Base-by-base conservation (phyloP, 2,797 vertebrate genomes). In the Brotula barbata region DNA sequence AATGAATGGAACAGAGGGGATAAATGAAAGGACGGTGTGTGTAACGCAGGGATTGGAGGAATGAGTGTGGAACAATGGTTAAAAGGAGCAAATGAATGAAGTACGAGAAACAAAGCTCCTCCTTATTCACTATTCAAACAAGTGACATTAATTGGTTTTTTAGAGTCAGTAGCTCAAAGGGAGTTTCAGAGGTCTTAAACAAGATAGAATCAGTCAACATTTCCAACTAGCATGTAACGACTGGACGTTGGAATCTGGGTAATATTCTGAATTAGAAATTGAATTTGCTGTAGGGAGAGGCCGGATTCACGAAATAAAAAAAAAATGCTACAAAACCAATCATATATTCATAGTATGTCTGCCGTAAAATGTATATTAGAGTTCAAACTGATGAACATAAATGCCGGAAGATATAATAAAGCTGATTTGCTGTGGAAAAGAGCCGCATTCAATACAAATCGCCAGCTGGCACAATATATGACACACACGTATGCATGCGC, bases 61-160 rank as follows among this genome's bases (percentile, higher is more conserved):
- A 17, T 15, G 17, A 19, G 34, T 7, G 9, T 28, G 11, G 47
- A n/a, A n/a, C 15, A 17, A 48, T 15, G 23, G 19, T 3, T 3
- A 43, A 14, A 8, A 22, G 21, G 43, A 8, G 13, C 21, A 43
- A 3, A n/a, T 11, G 20, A 23, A 16, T 14, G 6, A 31, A 5
- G 2, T 15, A 34, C 33, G 43, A 51, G 31, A 50, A 6, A n/a
- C 34, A 43, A 41, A 28, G 20, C 23, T 58, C 37, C 20, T 56
- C 11, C 44, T 74, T 61, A 57, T 34, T 11, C n/a, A 23, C 20
- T 3, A 0, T 45, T 73, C 50, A 77, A 46, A 64, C 62, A 57
- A 68, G 61, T 69, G 0, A 14, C 3, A 23, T 44, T 22, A 42
- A 68, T 68, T 60, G 4, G 2, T 72, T 73, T 57, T 64, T 40